Base-by-base conservation (phyloP, 2,797 vertebrate genomes). In the Microtus obscurus region DNA sequence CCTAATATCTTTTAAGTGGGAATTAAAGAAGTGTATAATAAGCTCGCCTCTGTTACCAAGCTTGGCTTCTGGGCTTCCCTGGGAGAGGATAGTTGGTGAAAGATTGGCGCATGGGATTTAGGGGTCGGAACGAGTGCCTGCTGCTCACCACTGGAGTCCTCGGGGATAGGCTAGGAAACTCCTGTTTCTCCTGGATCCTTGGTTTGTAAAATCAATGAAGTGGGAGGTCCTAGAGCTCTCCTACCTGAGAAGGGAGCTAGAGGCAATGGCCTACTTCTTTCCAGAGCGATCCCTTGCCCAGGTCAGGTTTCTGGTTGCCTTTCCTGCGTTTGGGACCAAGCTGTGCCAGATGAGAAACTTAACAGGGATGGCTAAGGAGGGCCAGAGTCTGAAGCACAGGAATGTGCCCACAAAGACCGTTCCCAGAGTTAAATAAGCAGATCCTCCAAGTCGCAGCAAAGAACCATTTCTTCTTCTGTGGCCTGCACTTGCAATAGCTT, bases 401-500 rank as follows among this genome's bases (percentile, higher is more conserved):
- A 11, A 0, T 16, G 0, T 14, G 34, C 45, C 29, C 76, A 0
- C 82, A 40, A 53, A 85, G 37, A 85, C 93, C 87, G 56, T 93
- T 31, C 69, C 53, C 31, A 73, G 8, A 82, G 40, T 78, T 96
- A 87, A 93, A 67, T 77, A 95, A 94, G 95, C 31, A n/a, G 95
- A 2, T 43, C 10, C n/a, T 59, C 51, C 73, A 71, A 67, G 77
- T 76, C 80, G 61, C 0, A 67, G 59, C 80, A 77, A 31, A 80
- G 79, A 90, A 4, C 34, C 65, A 11, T 51, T 81, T 34, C 95
- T 95, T 94, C 56, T 56, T 71, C 69, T 53, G 27, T 91, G 56
- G 48, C 61, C 71, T 71, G 29, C 43, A 0, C 74, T 48, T 67
- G 90, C 94, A 77, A 21, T 80, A 63, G 59, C 91, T 94, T 96